These are phyloP conservation scores for Pangasius djambal DNA, from an alignment of 2,797 vertebrate species.

Conservation along the genomic window DNA sequence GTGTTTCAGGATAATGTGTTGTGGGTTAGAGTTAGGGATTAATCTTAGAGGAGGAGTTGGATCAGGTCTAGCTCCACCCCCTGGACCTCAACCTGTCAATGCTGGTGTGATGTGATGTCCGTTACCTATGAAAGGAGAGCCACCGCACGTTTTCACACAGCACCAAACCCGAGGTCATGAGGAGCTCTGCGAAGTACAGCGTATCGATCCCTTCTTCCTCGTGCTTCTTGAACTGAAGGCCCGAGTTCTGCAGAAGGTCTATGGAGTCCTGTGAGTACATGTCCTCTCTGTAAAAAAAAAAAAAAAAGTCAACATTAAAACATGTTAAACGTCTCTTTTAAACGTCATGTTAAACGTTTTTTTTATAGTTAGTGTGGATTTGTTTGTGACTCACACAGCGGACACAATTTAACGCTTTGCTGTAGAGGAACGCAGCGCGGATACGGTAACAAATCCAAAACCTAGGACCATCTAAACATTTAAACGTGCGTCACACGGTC, in stretches of 20 bases:
- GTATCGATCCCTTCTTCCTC: slow-evolving; percentile 98
- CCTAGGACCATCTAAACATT: too few relatives aligned
- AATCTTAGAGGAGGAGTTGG: not conserved
- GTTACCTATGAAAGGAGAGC: slow-evolving; percentile 98
- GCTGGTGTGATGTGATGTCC: not conserved
- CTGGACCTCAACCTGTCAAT: too few relatives aligned
- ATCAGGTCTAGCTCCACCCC: not conserved
- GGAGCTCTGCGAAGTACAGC: slow-evolving; percentile 93
- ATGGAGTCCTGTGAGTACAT: slow-evolving; percentile 99
- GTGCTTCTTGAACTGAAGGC: slow-evolving; percentile 97
- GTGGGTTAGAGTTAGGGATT: not conserved
- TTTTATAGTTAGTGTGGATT: not conserved
- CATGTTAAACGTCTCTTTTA: not conserved
- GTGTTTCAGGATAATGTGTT: not conserved
- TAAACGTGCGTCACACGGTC: too few relatives aligned
- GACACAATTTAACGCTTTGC: too few relatives aligned
- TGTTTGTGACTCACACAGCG: too few relatives aligned
- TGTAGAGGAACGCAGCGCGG: too few relatives aligned
- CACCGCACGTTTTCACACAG: slow-evolving; percentile 98
- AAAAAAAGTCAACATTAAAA: not conserved
- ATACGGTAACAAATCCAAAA: too few relatives aligned
- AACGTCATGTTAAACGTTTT: too few relatives aligned
- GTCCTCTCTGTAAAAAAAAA: slow-evolving; percentile 83
- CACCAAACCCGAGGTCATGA: slow-evolving; percentile 98
- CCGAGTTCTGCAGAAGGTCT: slow-evolving; percentile 96